Percentiles rank a stretch among this genome's conserved stretches.
These are phyloP conservation scores for Meteorus sp. DNA, from an alignment of 1,140 invertebrate species.

Conservation along the genomic window DNA sequence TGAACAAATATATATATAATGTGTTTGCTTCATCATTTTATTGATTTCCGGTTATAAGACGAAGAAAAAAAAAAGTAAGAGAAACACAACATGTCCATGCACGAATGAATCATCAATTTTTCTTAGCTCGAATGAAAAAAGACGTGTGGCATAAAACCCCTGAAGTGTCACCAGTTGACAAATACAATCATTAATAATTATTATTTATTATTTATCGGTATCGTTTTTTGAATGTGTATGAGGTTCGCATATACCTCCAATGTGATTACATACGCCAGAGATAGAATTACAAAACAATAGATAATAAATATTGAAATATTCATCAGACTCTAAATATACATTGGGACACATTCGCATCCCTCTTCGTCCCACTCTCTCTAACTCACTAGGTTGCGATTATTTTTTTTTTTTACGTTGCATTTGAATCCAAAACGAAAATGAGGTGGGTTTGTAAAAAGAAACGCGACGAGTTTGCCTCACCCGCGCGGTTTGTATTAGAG, in stretches of 20 bases:
- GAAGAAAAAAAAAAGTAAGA: background rate
- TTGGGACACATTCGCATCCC: constrained; percentile 23
- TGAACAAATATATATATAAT: too few species aligned
- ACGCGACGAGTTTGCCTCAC: background rate
- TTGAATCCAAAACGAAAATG: background rate
- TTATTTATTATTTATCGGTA: too few species aligned
- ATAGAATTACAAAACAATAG: constrained; percentile 44
- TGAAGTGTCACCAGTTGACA: background rate
- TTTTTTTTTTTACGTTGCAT: constrained; percentile 10
- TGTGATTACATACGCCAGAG: background rate
- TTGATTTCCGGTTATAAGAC: background rate
- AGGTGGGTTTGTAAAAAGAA: too few species aligned
- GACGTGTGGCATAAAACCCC: too few species aligned
- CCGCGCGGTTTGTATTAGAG: constrained; percentile 44
- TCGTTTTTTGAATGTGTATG: too few species aligned
- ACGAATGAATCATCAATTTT: background rate
- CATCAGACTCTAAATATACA: constrained; percentile 27
- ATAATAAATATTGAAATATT: constrained; percentile 55
- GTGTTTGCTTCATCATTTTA: background rate
- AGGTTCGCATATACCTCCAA: background rate
- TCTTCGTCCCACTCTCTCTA: constrained; percentile 6
- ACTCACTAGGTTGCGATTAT: background rate
- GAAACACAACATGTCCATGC: background rate
- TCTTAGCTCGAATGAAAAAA: background rate
- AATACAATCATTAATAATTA: background rate